phyloP scores from a whole-genome alignment of 2,888 invertebrate genomes.

The Eurytoma adleriae region DNA sequence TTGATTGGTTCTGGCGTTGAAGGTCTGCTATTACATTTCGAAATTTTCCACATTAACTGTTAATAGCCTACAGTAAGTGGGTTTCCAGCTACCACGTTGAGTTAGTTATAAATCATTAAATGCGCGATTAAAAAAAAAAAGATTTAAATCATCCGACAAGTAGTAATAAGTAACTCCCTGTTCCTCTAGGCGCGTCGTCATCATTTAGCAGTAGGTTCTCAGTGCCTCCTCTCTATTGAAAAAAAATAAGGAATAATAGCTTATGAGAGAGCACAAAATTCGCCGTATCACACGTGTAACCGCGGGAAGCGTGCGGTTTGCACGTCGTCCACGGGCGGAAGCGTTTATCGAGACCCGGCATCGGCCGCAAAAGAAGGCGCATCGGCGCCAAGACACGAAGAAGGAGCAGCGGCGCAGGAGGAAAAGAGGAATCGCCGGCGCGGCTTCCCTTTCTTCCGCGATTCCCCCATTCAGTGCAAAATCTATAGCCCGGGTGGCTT shows the following conservation, averaged over 20 bases:
- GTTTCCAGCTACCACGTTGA: too few species aligned
- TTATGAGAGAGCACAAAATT: constrained; percentile 8
- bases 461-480: constrained; percentile 4
- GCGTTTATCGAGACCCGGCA: constrained; percentile 42
- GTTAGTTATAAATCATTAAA: too few species aligned
- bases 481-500: background rate
- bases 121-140: too few species aligned
- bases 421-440: background rate
- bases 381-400: background rate
- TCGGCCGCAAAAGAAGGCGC: too few species aligned
- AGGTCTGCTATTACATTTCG: too few species aligned
- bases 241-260: constrained; percentile 7
- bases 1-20: too few species aligned
- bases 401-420: background rate
- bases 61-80: too few species aligned
- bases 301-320: constrained; percentile 31
- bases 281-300: constrained; percentile 1
- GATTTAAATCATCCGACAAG: too few species aligned
- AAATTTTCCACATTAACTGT: too few species aligned
- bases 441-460: constrained; percentile 3
- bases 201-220: constrained; percentile 13
- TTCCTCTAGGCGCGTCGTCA: too few species aligned
- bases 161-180: too few species aligned
- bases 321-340: constrained; percentile 47
- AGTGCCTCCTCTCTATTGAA: constrained; percentile 7